phyloP scores from a whole-genome alignment of 2,888 invertebrate species.

The Zygaena filipendulae region DNA sequence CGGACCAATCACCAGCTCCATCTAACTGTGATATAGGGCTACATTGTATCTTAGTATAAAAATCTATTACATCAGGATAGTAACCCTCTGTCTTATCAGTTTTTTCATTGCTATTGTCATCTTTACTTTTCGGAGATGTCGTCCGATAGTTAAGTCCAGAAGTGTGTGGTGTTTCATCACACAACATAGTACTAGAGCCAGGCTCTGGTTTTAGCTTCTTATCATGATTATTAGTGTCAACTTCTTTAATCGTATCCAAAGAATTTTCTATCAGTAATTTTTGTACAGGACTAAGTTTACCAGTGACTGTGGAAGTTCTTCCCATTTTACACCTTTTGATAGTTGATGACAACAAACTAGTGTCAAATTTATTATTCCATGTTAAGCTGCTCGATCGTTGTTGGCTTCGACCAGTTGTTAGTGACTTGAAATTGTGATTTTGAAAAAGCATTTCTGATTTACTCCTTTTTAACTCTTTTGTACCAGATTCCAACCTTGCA shows the following conservation, averaged over 20 bases:
- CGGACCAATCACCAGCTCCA: slow-evolving; percentile 75
- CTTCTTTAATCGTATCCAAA: slow-evolving; percentile 45
- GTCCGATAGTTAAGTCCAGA: slow-evolving; percentile 52
- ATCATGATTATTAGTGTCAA: slow-evolving; percentile 28
- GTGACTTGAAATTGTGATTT: slow-evolving; percentile 55
- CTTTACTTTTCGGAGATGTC: slow-evolving; percentile 49
- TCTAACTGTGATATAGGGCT: slow-evolving; percentile 75
- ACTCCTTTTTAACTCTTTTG: slow-evolving; percentile 71
- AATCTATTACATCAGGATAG: slow-evolving; percentile 60
- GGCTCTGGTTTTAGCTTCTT: slow-evolving; percentile 46
- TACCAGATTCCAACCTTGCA: slow-evolving; percentile 54
- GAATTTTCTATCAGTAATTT: slow-evolving; percentile 35
- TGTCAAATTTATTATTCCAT: slow-evolving; percentile 77
- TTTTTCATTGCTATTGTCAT: slow-evolving; percentile 37
- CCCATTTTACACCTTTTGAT: slow-evolving; percentile 77
- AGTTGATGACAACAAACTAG: slow-evolving; percentile 65
- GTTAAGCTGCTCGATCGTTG: slow-evolving; percentile 76
- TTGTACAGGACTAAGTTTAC: slow-evolving; percentile 52
- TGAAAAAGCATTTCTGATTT: slow-evolving; percentile 73
- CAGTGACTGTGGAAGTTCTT: slow-evolving; percentile 50
- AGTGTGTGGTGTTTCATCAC: slow-evolving; percentile 50
- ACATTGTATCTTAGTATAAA: slow-evolving; percentile 64
- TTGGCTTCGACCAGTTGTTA: slow-evolving; percentile 65
- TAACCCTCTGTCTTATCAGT: slow-evolving; percentile 51
- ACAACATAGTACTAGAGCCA: slow-evolving; percentile 27